Percentiles rank a stretch among this genome's conserved stretches.
phyloP scores from a whole-genome alignment of 2,888 invertebrate genomes.

The Ferrisia virgata region DNA sequence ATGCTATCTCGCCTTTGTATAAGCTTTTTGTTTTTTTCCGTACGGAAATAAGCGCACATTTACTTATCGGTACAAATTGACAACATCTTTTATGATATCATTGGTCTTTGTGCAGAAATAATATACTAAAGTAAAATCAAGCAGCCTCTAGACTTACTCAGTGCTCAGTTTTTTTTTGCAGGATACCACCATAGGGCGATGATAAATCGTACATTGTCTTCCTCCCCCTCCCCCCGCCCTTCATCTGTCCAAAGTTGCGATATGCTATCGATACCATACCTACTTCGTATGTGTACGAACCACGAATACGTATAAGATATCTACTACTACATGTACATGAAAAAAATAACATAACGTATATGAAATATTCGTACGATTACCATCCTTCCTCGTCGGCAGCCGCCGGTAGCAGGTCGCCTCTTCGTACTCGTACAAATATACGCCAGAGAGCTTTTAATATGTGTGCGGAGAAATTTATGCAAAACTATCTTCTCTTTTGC shows the following conservation, averaged over 20 bases:
- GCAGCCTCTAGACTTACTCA: background rate
- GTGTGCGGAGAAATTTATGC: background rate
- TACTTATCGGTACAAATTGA: no score
- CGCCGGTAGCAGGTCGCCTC: no score
- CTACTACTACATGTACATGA: background rate
- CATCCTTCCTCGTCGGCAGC: background rate
- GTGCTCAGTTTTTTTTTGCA: no score
- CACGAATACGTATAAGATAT: background rate
- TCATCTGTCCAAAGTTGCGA: no score
- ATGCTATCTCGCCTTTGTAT: background rate
- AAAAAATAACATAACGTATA: background rate
- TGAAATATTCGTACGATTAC: constrained; percentile 4
- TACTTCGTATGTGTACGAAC: no score
- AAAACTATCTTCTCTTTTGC: background rate
- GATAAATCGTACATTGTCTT: background rate
- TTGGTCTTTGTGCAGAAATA: background rate
- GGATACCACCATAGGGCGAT: background rate
- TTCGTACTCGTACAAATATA: background rate
- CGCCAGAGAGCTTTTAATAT: background rate
- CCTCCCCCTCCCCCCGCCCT: no score
- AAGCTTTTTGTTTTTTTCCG: background rate
- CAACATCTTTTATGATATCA: background rate
- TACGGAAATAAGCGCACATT: background rate
- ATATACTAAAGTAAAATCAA: background rate
- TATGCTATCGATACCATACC: no score